Evolutionary conservation across 2,888 invertebrate species (phyloP).

Genomic region (Calliphora vomitoria): DNA sequence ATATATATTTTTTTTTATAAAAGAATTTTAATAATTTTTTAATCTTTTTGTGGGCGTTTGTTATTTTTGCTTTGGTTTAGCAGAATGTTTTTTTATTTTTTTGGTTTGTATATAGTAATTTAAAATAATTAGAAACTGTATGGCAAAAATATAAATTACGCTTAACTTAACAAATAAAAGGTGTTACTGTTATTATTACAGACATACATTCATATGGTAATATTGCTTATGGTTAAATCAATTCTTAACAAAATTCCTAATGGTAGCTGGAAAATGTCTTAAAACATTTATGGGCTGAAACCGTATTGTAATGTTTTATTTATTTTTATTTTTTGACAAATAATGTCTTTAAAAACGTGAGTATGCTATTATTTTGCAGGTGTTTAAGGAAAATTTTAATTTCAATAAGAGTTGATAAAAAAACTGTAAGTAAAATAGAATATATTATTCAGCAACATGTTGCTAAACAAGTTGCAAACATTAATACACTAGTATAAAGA

Average conservation of each 20-base stretch:
- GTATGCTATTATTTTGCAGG: conserved; percentile 60
- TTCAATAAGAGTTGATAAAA: not conserved
- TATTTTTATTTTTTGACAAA: conserved; percentile 42
- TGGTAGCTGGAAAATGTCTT: conserved; percentile 28
- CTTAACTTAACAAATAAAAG: conserved; percentile 53
- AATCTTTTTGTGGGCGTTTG: conserved; percentile 64
- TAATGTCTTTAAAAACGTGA: conserved; percentile 39
- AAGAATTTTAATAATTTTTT: conserved; percentile 47
- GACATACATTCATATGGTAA: not conserved
- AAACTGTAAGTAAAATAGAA: not conserved
- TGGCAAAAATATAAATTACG: conserved; percentile 29
- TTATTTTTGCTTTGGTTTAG: conserved; percentile 28
- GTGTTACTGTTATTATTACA: conserved; percentile 36
- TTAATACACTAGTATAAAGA: not conserved
- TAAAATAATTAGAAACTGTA: conserved; percentile 57
- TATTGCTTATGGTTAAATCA: not conserved
- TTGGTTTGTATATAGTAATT: conserved; percentile 35
- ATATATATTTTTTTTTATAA: not conserved
- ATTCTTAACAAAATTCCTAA: conserved; percentile 34
- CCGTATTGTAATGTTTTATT: not conserved
- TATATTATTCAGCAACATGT: conserved; percentile 9
- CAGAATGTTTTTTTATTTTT: conserved; percentile 12
- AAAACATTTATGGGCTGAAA: conserved; percentile 1
- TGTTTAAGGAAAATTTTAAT: conserved; percentile 47
- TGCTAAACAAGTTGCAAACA: not conserved